Base-by-base conservation (phyloP, 2,888 invertebrate genomes). In the Siphonodentalium dalli region DNA sequence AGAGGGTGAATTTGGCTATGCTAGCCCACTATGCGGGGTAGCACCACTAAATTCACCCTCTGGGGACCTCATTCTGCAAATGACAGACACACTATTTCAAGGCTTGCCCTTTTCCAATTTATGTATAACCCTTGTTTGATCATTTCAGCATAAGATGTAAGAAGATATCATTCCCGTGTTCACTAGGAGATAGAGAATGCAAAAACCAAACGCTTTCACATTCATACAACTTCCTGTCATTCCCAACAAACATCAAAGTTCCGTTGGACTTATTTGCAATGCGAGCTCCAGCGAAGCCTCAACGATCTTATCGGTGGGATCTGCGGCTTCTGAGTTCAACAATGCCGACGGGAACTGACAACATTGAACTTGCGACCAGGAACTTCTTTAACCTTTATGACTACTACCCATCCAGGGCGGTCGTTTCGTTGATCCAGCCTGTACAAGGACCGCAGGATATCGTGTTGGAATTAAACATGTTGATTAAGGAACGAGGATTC, bases 161-260 rank as follows among this genome's bases (percentile, higher is more conserved):
- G 47, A 86, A 90, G 47, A 85, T 87, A 26, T 86, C 87, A 47
- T 86, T 87, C 24, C 85, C 86, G 39, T 96, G 95, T 75, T 87
- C 87, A 33, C 83, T 87, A 23, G 86, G 87, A n/a, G 90, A 91
- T 78, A 81, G 84, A 69, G 85, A 87, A 24, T 97, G 97, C 71
- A 85, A 89, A 46, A 87, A 87, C 39, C 87, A 88, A 70, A 94
- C 97, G 0, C 87, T 92, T 39, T 90, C 92, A 45, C 91, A 91
- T 78, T 93, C 93, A 28, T 94, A 90, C 84, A 94, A 96, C 83
- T 97, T 92, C 82, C 90, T 98, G 68, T 91, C 94, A 0, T 89
- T 98, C 72, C 91, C 92, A 0, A 90, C 93, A 23, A 74, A 74
- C 44, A 78, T 84, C 39, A 78, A 80, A 50, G 75, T 83, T 23